Evolutionary conservation across 2,888 invertebrate genomes (phyloP), one percentile per base, ranked within the genome.

Genomic region (Drosophila tripunctata): DNA sequence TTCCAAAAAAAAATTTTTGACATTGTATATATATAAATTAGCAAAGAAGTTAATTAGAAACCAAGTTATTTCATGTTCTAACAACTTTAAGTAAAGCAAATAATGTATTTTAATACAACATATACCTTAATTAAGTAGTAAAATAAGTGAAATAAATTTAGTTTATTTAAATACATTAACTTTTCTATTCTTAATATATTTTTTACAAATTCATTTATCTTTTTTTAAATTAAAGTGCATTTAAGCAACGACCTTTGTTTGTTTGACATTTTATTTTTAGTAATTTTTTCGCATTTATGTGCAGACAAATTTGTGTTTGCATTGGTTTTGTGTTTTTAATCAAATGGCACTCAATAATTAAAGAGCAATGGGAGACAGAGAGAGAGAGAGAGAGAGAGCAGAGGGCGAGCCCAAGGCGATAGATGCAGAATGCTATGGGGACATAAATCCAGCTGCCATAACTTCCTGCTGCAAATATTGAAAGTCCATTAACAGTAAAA

Each of bases 401-500:
- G 27, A 27, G 10, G 10, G 8, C 8, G 10, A 41, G 56, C 56
- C 41, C 43, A 38, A 35, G 57, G 31, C 60, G 38, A 61, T 57
- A 71, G 60, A 60, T 65, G 52, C 43, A 56, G 56, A 21, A 60
- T 55, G 24, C 73, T 56, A 51, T 36, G 27, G 63, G 68, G 67
- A 70, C 81, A 78, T 87, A 82, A 82, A 82, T 82, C 79, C 72
- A 67, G 63, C 82, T 85, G 87, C 69, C 81, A 82, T 87, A 87
- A 82, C 81, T 82, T 83, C 77, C 83, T 85, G 72, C 72, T 58
- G 68, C 61, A 78, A 72, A 81, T 87, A 82, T 82, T 66, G 86
- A 81, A 81, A 87, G 82, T 82, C 86, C 87, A 87, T 81, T 81
- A 81, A 81, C 86, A 83, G 81, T 81, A 80, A 87, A 87, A 68